A percentile compares a stretch with the other conserved stretches of the same genome.
Conservation (phyloP, 35 echinoderm and acorn worm genomes). For the Lytechinus variegatus region DNA sequence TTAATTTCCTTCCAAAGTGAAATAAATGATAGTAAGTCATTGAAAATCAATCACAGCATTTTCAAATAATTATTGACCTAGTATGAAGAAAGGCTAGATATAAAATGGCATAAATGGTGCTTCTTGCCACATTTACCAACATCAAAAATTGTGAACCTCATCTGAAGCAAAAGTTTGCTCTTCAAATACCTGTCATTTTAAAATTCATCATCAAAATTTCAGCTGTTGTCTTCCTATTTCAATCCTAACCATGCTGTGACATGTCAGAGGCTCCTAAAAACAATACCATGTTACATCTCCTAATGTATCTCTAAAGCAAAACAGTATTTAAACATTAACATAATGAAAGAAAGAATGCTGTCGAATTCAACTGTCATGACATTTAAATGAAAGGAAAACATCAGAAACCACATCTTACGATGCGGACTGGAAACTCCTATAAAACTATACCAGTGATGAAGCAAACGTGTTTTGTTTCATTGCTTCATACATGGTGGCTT, state of each 20-base stretch:
- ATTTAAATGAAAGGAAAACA: background rate
- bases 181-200: background rate
- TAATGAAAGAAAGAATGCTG: background rate
- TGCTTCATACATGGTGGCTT: background rate
- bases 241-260: background rate
- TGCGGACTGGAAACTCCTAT: background rate
- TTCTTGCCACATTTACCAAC: background rate
- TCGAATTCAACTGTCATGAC: background rate
- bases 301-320: background rate
- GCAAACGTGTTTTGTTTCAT: background rate
- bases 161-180: background rate
- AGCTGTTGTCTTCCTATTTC: background rate
- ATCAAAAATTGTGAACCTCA: background rate
- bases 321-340: background rate
- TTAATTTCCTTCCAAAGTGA: background rate
- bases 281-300: background rate
- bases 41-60: background rate
- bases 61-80: background rate
- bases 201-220: background rate
- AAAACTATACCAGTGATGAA: background rate
- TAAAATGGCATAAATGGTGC: background rate
- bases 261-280: background rate
- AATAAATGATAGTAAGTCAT: background rate
- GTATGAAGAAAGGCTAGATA: background rate
- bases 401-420: background rate